Evolutionary conservation across 2,113 vertebrate genomes (phyloP).

Genomic region (Agelaius tricolor): DNA sequence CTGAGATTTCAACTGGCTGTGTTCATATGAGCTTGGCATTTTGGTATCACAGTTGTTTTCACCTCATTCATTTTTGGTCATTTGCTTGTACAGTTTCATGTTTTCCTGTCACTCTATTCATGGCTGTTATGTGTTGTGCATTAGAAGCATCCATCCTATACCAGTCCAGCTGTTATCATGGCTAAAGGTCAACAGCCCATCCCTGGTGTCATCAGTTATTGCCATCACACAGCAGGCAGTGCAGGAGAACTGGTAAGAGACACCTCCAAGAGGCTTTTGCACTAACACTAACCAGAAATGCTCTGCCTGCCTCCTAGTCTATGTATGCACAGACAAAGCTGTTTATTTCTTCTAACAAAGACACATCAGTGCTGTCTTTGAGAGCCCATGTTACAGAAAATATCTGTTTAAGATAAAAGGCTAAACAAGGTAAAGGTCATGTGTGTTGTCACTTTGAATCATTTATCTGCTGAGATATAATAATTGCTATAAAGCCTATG

Average conservation of each 20-base stretch:
- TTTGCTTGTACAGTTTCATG: slow-evolving; percentile 72
- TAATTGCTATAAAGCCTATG: not conserved
- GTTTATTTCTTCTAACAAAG: slow-evolving; percentile 46
- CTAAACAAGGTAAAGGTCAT: slow-evolving; percentile 18
- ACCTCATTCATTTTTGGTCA: slow-evolving; percentile 65
- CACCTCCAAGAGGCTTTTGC: slow-evolving; percentile 68
- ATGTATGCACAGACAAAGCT: slow-evolving; percentile 20
- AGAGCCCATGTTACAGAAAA: not conserved
- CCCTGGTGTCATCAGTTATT: slow-evolving; percentile 85
- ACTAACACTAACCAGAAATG: slow-evolving; percentile 62
- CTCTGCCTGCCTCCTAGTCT: slow-evolving; percentile 49
- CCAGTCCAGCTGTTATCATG: slow-evolving; percentile 91
- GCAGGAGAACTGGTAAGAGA: slow-evolving; percentile 83
- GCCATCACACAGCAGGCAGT: slow-evolving; percentile 88
- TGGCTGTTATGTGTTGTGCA: slow-evolving; percentile 84
- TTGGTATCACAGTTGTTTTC: slow-evolving; percentile 62
- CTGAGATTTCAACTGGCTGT: slow-evolving; percentile 52
- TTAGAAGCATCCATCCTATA: slow-evolving; percentile 89
- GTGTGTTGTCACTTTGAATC: not conserved
- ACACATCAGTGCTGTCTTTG: not conserved
- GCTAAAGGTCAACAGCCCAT: slow-evolving; percentile 89
- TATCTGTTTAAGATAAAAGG: not conserved
- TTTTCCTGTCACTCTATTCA: slow-evolving; percentile 76
- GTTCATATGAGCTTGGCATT: slow-evolving; percentile 56
- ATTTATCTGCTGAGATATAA: slow-evolving; percentile 5